Conservation (phyloP, 2,113 vertebrate genomes). For the Pollimyrus isidori region DNA sequence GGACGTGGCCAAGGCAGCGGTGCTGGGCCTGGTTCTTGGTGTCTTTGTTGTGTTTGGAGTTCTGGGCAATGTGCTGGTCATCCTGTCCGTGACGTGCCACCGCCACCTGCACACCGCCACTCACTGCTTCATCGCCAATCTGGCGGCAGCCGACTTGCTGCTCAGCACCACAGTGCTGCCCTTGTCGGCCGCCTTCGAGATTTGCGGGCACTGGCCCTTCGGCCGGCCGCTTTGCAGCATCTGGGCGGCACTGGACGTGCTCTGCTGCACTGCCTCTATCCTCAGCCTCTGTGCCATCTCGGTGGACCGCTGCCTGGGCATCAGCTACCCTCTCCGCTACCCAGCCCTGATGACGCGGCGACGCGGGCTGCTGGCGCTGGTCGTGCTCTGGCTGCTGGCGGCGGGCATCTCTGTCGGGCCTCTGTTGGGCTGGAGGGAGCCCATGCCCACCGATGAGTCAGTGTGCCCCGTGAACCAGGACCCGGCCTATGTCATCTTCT, state of each 20-base stretch:
- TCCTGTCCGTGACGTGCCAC: constrained; percentile 83
- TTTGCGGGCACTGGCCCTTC: constrained; percentile 83
- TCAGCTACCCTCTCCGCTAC: constrained; percentile 87
- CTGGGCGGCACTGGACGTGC: constrained; percentile 90
- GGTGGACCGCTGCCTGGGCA: constrained; percentile 85
- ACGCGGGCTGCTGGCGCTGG: constrained; percentile 68
- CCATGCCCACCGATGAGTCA: constrained; percentile 76
- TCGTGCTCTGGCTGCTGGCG: constrained; percentile 78
- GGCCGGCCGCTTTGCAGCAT: constrained; percentile 82
- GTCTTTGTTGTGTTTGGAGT: constrained; percentile 83
- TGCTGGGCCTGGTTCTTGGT: constrained; percentile 71
- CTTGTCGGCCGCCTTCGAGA: constrained; percentile 88
- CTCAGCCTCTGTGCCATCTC: constrained; percentile 93
- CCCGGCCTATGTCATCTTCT: constrained; percentile 86
- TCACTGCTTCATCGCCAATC: constrained; percentile 90
- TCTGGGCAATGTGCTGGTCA: constrained; percentile 87
- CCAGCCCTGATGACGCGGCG: constrained; percentile 72
- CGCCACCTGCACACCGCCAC: constrained; percentile 86
- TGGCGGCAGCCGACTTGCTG: constrained; percentile 85
- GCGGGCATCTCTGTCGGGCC: constrained; percentile 85
- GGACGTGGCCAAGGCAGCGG: constrained; percentile 70
- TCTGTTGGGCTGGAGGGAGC: constrained; percentile 89
- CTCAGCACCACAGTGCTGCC: constrained; percentile 84
- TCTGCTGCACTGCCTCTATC: constrained; percentile 94
- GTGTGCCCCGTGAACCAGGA: constrained; percentile 86